Evolutionary conservation across 2,113 vertebrate species (phyloP).

Genomic region (Chionomys nivalis): DNA sequence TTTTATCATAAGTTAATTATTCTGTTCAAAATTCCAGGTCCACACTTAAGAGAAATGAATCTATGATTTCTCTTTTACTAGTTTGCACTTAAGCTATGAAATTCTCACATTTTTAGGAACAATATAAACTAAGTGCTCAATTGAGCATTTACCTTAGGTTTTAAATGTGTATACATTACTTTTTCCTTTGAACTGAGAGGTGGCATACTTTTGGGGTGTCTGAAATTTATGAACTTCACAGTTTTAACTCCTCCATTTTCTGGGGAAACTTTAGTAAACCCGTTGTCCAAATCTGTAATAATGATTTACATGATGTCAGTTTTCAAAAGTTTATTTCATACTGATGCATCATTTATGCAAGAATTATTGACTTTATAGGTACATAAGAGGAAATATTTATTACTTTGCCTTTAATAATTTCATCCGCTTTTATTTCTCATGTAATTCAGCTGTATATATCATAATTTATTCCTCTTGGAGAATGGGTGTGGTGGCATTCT

Average conservation of each 20-base stretch:
- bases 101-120: conserved; percentile 51
- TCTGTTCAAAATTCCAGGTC: conserved; percentile 50
- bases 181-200: conserved; percentile 56
- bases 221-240: conserved; percentile 58
- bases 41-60: conserved; percentile 69
- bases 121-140: conserved; percentile 68
- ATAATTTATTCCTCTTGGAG: background rate
- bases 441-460: background rate
- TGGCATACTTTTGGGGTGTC: conserved; percentile 23
- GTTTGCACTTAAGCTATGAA: conserved; percentile 64
- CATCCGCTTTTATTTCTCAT: background rate
- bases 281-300: background rate
- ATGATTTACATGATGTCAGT: background rate
- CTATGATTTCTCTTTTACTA: conserved; percentile 60
- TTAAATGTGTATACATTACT: conserved; percentile 17
- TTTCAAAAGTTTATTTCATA: background rate
- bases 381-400: background rate
- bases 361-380: background rate
- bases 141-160: conserved; percentile 44
- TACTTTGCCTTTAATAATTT: conserved; percentile 18
- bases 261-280: background rate
- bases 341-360: background rate
- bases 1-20: conserved; percentile 64
- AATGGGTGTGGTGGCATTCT: background rate
- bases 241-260: conserved; percentile 16